Evolutionary conservation across 2,888 invertebrate genomes (phyloP), one percentile per base, ranked within the genome.

Genomic region (Lobophora halterata): DNA sequence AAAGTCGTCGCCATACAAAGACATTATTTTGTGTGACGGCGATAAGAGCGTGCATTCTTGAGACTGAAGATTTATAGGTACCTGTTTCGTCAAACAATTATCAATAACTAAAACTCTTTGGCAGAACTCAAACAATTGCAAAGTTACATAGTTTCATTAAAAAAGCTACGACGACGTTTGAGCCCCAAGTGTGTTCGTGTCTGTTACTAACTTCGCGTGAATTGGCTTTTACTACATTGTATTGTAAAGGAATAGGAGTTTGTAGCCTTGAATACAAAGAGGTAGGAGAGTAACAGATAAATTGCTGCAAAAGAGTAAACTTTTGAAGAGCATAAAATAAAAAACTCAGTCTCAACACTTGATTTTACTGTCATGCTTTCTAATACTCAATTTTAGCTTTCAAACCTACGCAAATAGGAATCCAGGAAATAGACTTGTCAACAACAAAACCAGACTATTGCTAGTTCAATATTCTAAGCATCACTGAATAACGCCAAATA

Each of bases 141-240:
- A 30, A 40, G 40, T 37, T 25, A 27, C 27, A 38, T 37, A 40
- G 46, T 51, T 45, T 18, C 37, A 36, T 41, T 38, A 23, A 20
- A 35, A 28, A 32, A 18, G 25, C 35, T 25, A 23, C 16, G 23
- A 23, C 16, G 23, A 23, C 35, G 38, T 20, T 25, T 29, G 25
- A 13, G 25, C 30, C 38, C 30, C 25, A 39, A 41, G 25, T 33
- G 44, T 28, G 25, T 31, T 26, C 30, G 36, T 39, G 34, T 37
- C 40, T 46, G 50, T 38, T 40, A 48, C 48, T 32, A 32, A 37
- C 36, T 14, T 32, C 32, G 14, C 36, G 28, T 43, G 37, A 43
- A 40, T 37, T 40, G 13, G 26, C 35, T 25, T 43, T 34, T 19
- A 31, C 9, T 19, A 37, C 37, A 42, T 34, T 25, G 29, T 12